A percentile compares a stretch with the other conserved stretches of the same genome.
Evolutionary conservation across 2,113 vertebrate genomes (phyloP).

Genomic region (Propithecus coquereli): DNA sequence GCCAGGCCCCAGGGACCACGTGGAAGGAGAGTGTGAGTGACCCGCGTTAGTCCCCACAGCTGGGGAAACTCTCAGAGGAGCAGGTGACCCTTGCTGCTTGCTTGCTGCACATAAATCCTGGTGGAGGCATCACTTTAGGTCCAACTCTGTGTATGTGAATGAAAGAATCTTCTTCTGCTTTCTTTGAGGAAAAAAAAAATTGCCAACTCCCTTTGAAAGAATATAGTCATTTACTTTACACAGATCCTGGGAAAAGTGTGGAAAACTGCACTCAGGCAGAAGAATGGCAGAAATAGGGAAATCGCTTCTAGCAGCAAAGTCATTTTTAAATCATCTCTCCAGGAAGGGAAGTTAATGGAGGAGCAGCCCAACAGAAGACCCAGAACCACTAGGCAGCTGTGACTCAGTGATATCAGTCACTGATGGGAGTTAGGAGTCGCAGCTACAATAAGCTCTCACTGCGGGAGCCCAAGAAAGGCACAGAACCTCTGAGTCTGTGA

Average conservation of each 20-base stretch:
- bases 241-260: background rate
- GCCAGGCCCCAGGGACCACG: background rate
- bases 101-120: background rate
- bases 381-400: background rate
- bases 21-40: background rate
- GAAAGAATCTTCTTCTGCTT: background rate
- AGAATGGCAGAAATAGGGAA: background rate
- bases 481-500: background rate
- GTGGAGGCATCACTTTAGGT: background rate
- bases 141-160: background rate
- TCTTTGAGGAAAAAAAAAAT: background rate
- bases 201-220: background rate
- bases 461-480: background rate
- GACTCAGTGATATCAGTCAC: background rate
- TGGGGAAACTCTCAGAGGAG: background rate
- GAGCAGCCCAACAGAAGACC: background rate
- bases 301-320: background rate
- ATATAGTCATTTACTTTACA: background rate
- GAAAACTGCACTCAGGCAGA: background rate
- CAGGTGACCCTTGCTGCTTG: background rate
- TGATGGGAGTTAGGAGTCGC: background rate
- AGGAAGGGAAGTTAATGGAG: background rate
- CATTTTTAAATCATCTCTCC: background rate
- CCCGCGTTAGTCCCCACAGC: fast-evolving
- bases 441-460: background rate